A percentile compares a stretch with the other conserved stretches of the same genome.
phyloP scores from a whole-genome alignment of 2,113 vertebrate species.

The Cervus canadensis region DNA sequence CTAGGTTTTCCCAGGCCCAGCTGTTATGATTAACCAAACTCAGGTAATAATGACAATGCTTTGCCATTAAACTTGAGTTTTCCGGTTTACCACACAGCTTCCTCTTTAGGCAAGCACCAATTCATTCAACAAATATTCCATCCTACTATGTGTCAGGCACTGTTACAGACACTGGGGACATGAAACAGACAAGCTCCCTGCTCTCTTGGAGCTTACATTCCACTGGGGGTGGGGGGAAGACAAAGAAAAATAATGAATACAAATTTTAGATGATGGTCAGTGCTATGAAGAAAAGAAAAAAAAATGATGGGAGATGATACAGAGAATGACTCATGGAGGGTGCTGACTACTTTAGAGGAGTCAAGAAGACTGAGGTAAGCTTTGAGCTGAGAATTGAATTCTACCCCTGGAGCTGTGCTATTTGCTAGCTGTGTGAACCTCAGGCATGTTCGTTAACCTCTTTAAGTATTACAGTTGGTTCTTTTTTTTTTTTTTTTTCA shows the following conservation, averaged over 20 bases:
- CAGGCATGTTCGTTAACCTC: neutral
- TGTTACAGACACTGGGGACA: neutral
- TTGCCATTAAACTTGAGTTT: neutral
- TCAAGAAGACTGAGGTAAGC: neutral
- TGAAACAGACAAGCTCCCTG: neutral
- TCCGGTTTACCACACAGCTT: neutral
- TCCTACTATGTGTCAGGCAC: neutral
- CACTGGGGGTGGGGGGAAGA: neutral
- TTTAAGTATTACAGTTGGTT: neutral
- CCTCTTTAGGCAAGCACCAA: neutral
- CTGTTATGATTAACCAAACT: neutral
- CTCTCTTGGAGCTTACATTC: neutral
- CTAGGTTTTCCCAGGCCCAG: neutral
- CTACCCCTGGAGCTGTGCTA: neutral
- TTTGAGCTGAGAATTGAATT: conserved; percentile 17
- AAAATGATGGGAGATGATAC: neutral
- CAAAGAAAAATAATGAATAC: neutral
- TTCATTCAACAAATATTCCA: conserved; percentile 1
- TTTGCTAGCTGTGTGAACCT: neutral
- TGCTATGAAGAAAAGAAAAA: neutral
- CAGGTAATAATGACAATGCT: neutral
- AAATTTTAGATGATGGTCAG: neutral
- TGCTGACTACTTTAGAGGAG: neutral
- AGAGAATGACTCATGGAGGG: neutral
- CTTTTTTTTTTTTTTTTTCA: neutral